Evolutionary conservation across 2,888 invertebrate genomes (phyloP), one percentile per base, ranked within the genome.

Genomic region (Barypeithes pellucidus): DNA sequence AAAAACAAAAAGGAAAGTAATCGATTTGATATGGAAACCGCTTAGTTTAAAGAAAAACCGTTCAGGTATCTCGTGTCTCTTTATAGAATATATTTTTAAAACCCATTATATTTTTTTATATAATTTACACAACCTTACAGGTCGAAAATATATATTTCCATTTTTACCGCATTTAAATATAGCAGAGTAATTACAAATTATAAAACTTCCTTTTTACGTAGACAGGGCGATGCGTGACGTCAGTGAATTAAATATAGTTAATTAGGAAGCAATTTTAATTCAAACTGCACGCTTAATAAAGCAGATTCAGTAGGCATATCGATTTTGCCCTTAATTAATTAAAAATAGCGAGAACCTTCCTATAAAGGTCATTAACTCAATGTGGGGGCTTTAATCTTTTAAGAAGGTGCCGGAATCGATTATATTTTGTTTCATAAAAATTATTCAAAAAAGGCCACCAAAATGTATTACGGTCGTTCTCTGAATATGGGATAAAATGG

Each of bases 311-410:
- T 52, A 7, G 12, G 24, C 24, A 24, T 12, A 47, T 47, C 47
- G 20, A 47, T 18, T 47, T 45, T 14, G 18, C 24, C 50, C 50
- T 52, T 52, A 52, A 52, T 52, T 52, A 52, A 24, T 52, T 52
- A 52, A 52, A 52, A 52, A 24, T 24, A 52, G 22, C 50, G 20
- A 8, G 2, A 45, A 45, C 43, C 8, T 2, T 16, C 16, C 3
- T 41, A 8, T 45, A n/a, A 16, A 14, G 43, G 47, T 47, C 47
- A 18, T 47, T 47, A 47, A 47, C 47, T 47, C 7, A 47, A 47
- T n/a, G n/a, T n/a, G 7, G 20, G 1, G 2, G 11, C 20, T 47
- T 20, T 20, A 11, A 20, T 47, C 9, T 43, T 43, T n/a, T 43
- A 43, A 43, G 16, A 14, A n/a, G 1, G 43, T 16, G 16, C 39